phyloP scores from a whole-genome alignment of 2,113 vertebrate species.

The Xiphophorus maculatus region DNA sequence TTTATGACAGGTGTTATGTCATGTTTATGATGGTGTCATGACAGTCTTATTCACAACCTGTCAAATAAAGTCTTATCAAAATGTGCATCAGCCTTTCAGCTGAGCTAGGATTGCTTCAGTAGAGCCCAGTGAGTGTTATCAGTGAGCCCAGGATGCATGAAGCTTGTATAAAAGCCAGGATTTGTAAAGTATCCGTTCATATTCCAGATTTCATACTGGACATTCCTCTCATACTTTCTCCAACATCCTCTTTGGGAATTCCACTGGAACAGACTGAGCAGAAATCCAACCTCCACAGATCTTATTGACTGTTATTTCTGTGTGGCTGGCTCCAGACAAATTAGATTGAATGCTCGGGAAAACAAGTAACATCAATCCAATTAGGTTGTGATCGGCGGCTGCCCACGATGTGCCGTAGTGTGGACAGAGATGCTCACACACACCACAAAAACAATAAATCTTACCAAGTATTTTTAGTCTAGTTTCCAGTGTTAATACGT shows the following conservation, averaged over 20 bases:
- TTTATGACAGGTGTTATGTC: no score
- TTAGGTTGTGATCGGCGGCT: constrained; percentile 61
- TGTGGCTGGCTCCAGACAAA: constrained; percentile 70
- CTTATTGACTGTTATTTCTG: constrained; percentile 61
- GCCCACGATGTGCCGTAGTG: constrained; percentile 20
- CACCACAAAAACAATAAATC: no score
- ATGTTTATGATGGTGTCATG: no score
- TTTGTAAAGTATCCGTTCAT: neutral
- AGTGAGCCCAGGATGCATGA: neutral
- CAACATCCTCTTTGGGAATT: constrained; percentile 23
- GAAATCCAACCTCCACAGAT: constrained; percentile 10
- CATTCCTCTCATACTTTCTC: constrained; percentile 38
- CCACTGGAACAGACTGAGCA: constrained; percentile 17
- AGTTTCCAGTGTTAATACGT: no score
- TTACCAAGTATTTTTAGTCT: no score
- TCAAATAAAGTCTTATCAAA: no score
- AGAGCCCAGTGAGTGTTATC: neutral
- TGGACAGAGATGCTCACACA: constrained; percentile 3
- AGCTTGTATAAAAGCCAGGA: neutral
- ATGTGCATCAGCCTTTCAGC: neutral
- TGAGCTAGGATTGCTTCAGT: neutral
- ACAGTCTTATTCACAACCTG: no score
- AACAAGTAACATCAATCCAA: constrained; percentile 69
- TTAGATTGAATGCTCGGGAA: constrained; percentile 66
- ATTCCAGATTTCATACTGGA: constrained; percentile 2